These are phyloP conservation scores for Epirrhoe tristata DNA, from an alignment of 2,888 invertebrate species.

Conservation along the genomic window DNA sequence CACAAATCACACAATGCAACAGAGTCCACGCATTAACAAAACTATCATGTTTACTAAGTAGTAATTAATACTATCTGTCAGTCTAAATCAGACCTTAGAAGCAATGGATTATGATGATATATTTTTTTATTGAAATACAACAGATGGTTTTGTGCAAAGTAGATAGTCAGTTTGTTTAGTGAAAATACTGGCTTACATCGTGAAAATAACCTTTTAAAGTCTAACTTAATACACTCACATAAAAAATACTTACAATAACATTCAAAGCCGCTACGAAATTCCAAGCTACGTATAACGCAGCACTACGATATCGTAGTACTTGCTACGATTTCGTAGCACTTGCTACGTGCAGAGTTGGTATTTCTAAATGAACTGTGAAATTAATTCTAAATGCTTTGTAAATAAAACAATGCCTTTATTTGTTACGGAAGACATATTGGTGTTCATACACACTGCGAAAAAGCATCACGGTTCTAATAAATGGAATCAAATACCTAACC, in stretches of 20 bases:
- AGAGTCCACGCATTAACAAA: constrained; percentile 9
- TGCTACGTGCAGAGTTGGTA: background rate
- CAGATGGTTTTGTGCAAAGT: background rate
- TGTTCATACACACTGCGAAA: constrained; percentile 17
- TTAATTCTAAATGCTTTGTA: background rate
- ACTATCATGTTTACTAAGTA: background rate
- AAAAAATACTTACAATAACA: background rate
- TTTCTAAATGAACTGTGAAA: background rate
- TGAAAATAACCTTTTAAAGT: background rate
- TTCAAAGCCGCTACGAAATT: constrained; percentile 7
- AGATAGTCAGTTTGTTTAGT: background rate
- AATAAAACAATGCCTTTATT: background rate
- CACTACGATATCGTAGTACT: background rate
- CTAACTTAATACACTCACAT: background rate
- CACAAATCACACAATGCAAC: constrained; percentile 32
- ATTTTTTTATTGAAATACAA: background rate
- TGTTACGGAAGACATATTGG: constrained; percentile 24
- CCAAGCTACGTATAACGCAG: no score
- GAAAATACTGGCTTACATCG: background rate
- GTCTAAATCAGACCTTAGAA: constrained; percentile 3
- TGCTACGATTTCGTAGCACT: constrained; percentile 8
- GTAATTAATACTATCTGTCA: background rate
- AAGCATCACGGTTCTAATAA: constrained; percentile 1
- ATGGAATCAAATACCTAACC: constrained; percentile 1
- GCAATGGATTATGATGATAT: background rate